Evolutionary conservation across 2,888 invertebrate species (phyloP).

Genomic region (Temnothorax rugatulus): DNA sequence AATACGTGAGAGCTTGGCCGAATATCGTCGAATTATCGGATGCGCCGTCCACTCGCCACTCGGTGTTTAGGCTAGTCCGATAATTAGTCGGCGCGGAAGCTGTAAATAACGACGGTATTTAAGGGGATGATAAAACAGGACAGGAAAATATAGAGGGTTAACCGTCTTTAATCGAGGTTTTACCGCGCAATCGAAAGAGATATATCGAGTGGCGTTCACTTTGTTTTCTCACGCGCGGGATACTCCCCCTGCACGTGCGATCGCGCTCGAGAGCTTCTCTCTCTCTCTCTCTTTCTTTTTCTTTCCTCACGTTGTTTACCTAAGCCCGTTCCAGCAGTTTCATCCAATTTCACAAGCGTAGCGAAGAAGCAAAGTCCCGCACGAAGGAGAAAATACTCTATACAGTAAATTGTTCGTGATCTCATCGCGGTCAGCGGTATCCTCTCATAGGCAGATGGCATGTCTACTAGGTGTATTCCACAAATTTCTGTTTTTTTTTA

Average conservation of each 20-base stretch:
- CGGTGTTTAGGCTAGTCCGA: conserved; percentile 28
- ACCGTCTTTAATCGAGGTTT: conserved; percentile 46
- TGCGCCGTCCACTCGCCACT: background rate
- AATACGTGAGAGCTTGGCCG: conserved; percentile 54
- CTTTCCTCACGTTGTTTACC: conserved; percentile 45
- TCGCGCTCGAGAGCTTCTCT: conserved; percentile 16
- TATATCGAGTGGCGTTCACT: conserved; percentile 44
- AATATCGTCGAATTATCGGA: conserved; percentile 47
- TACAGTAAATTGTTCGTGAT: conserved; percentile 22
- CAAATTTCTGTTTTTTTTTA: conserved; percentile 30
- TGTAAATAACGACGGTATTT: conserved; percentile 36
- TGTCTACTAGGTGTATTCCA: conserved; percentile 9
- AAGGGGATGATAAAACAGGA: background rate
- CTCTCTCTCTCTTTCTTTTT: background rate
- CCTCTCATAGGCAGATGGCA: conserved; percentile 37
- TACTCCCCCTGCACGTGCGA: conserved; percentile 40
- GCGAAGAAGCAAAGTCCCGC: conserved; percentile 57
- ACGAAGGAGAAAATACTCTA: conserved; percentile 50
- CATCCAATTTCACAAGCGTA: conserved; percentile 61
- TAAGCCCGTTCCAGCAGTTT: conserved; percentile 60
- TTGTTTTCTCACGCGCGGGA: conserved; percentile 42
- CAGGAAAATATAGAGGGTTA: conserved; percentile 13
- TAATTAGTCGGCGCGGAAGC: conserved; percentile 41
- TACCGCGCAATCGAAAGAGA: conserved; percentile 22
- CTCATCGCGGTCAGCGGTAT: conserved; percentile 30